These are phyloP conservation scores for Cassiopea andromeda DNA, from an alignment of 30 jellyfish, hydroid and myxozoan genomes.

Conservation along the genomic window DNA sequence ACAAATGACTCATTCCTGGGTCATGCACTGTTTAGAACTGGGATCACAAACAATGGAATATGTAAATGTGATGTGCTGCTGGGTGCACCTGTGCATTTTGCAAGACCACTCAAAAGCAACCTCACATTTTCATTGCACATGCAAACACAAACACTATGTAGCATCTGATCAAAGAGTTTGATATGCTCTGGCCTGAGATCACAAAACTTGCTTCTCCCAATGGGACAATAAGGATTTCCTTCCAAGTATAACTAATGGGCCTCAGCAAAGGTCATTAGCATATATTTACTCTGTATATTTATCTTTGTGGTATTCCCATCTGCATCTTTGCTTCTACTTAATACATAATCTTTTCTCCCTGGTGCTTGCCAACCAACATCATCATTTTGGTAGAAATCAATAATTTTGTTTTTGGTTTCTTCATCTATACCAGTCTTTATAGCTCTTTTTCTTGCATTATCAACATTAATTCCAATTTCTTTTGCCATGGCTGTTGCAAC, in stretches of 20 bases:
- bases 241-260: conserved; percentile 22
- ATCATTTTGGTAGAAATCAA: conserved; percentile 32
- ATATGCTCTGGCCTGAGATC: conserved; percentile 27
- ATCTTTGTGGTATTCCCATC: conserved; percentile 19
- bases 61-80: conserved; percentile 7
- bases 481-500: conserved; percentile 53
- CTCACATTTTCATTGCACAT: conserved; percentile 27
- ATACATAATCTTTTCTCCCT: conserved; percentile 35
- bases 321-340: neutral
- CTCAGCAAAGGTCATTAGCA: conserved; percentile 47
- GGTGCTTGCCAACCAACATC: conserved; percentile 57
- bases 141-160: conserved; percentile 37
- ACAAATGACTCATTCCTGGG: neutral
- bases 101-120: conserved; percentile 1
- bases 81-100: neutral
- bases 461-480: conserved; percentile 47
- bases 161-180: conserved; percentile 9
- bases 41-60: conserved; percentile 21
- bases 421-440: conserved; percentile 36
- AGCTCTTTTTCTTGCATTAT: conserved; percentile 8
- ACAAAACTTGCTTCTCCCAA: conserved; percentile 13
- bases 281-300: conserved; percentile 21
- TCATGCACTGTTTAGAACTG: conserved; percentile 3
- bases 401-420: conserved; percentile 35
- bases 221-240: neutral